Conservation (phyloP, 2,113 vertebrate genomes). For the Eulemur rufifrons region DNA sequence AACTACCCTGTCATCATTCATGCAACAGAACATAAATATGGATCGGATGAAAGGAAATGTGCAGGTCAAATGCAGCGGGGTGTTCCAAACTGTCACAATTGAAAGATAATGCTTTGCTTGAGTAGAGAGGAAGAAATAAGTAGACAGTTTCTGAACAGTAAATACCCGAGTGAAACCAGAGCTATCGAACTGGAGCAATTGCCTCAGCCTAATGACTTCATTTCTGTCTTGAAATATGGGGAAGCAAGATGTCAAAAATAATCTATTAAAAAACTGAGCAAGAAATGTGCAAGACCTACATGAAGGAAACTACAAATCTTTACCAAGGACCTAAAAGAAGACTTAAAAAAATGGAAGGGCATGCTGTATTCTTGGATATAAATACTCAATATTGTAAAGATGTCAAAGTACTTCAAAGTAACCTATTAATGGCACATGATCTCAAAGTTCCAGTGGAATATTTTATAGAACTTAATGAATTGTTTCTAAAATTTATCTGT, state of each 20-base stretch:
- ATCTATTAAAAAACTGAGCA: neutral
- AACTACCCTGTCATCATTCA: constrained; percentile 28
- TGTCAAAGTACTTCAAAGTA: neutral
- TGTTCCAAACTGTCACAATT: neutral
- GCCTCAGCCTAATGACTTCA: neutral
- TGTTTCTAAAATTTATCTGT: neutral
- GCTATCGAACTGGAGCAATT: neutral
- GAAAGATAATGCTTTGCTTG: neutral
- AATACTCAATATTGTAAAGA: neutral
- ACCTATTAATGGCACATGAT: neutral
- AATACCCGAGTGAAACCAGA: neutral
- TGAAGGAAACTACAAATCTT: neutral
- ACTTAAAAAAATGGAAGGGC: neutral
- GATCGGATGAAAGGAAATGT: constrained; percentile 18
- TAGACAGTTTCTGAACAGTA: neutral
- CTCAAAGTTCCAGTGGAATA: neutral
- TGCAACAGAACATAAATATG: constrained; percentile 21
- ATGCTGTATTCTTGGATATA: neutral
- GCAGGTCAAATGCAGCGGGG: neutral
- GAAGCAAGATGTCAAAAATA: constrained; percentile 52
- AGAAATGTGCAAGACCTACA: neutral
- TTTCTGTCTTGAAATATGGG: constrained; percentile 12
- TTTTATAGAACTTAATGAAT: neutral
- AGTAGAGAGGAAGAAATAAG: neutral
- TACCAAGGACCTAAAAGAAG: constrained; percentile 2